Base-by-base conservation (phyloP, 2,797 vertebrate genomes). In the Ataeniobius toweri region DNA sequence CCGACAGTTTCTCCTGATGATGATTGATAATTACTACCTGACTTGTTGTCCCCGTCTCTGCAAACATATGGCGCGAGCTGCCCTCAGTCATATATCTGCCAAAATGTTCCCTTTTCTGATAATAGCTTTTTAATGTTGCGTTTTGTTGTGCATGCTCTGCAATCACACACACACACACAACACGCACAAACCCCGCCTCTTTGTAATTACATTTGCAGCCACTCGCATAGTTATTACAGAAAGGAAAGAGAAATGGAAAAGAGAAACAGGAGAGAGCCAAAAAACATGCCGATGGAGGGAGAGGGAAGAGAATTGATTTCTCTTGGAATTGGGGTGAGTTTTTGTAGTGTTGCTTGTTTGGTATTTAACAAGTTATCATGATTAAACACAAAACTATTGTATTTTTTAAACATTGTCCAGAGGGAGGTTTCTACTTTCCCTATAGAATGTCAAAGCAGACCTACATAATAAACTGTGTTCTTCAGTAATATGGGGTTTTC, bases 21-120 rank as follows among this genome's bases (percentile, higher is more conserved):
- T 93, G 94, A 94, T 93, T 95, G 92, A 94, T 93, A 94, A 94
- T 94, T 94, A 91, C 90, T 90, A 93, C 91, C 92, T 94, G 91
- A 92, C 92, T 93, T 88, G 92, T 91, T 91, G 91, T 93, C 86
- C 89, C 83, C 78, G 77, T 89, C 89, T 88, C 83, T 56, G 58
- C 89, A 92, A 93, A 94, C 93, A 94, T 94, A 94, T 94, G 89
- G 93, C 73, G 50, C 71, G 80, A 84, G 86, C 88, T 92, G 92
- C 89, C 91, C 92, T 91, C 82, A 74, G 71, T 84, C 75, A 82
- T 92, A 90, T 86, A 92, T 92, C 91, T 92, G 89, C 87, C 89
- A 90, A 91, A 93, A 91, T 74, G 84, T 89, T 89, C 90, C 84
- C 85, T 92, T 91, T 93, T 91, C 89, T 91, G 91, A 93, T 94